Percentiles rank a stretch among this genome's conserved stretches.
phyloP scores from a whole-genome alignment of 2,888 invertebrate species.

The Drosophila ochracea region DNA sequence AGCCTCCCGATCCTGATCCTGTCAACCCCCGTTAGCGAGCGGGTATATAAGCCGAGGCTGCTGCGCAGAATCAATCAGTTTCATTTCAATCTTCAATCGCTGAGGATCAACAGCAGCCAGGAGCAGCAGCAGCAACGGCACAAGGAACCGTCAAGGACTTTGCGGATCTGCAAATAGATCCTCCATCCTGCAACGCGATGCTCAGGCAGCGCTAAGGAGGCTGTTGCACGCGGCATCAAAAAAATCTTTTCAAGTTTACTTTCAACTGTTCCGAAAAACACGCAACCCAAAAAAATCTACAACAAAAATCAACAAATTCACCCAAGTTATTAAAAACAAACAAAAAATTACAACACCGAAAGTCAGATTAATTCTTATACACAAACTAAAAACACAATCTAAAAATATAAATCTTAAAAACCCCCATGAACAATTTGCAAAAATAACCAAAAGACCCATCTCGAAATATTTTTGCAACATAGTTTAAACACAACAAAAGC shows the following conservation, averaged over 20 bases:
- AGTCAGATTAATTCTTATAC: constrained; percentile 80
- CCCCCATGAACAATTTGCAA: constrained; percentile 42
- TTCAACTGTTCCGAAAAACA: constrained; percentile 52
- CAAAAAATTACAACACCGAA: constrained; percentile 61
- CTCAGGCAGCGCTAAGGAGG: constrained; percentile 57
- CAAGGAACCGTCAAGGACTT: constrained; percentile 58
- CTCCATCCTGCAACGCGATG: constrained; percentile 62
- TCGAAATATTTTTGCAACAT: constrained; percentile 48
- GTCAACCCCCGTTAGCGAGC: constrained; percentile 30
- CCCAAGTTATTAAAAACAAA: constrained; percentile 53
- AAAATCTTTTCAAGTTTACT: constrained; percentile 56
- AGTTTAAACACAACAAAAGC: constrained; percentile 39
- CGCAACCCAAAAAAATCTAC: constrained; percentile 15
- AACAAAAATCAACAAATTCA: constrained; percentile 37
- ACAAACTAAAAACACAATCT: constrained; percentile 36
- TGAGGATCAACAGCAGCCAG: constrained; percentile 74
- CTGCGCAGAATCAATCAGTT: constrained; percentile 83
- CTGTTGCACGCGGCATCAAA: constrained; percentile 65
- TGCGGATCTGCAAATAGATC: constrained; percentile 59
- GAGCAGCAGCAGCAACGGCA: constrained; percentile 57
- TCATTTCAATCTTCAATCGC: constrained; percentile 83
- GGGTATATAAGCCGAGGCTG: constrained; percentile 77
- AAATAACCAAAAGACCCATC: constrained; percentile 30
- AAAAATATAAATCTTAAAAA: constrained; percentile 13
- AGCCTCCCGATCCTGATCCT: constrained; percentile 45